phyloP scores from a whole-genome alignment of 2,797 vertebrate species.

The Bovichtus diacanthus region DNA sequence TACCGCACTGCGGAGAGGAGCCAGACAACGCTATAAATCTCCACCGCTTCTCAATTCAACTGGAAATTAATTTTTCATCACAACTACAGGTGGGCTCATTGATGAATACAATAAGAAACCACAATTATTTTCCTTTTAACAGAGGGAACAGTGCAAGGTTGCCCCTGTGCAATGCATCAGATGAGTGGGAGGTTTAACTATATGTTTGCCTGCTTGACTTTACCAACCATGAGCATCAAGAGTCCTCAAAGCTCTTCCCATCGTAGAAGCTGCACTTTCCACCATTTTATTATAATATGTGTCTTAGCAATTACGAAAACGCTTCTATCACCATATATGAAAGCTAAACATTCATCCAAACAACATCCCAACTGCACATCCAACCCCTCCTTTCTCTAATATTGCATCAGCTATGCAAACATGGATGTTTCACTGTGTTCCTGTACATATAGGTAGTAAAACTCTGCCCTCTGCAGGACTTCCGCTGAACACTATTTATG shows the following conservation, averaged over 20 bases:
- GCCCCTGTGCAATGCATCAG: conserved; percentile 16
- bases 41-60: conserved; percentile 59
- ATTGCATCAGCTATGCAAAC: conserved; percentile 66
- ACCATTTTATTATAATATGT: neutral
- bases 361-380: conserved; percentile 22
- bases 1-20: conserved; percentile 83
- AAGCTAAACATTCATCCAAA: conserved; percentile 15
- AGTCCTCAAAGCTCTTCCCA: neutral
- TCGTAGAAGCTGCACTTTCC: neutral
- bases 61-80: conserved; percentile 73
- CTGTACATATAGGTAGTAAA: conserved; percentile 77
- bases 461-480: conserved; percentile 89
- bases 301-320: neutral
- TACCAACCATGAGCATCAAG: conserved; percentile 11
- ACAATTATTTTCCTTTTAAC: conserved; percentile 10
- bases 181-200: conserved; percentile 5
- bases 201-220: conserved; percentile 26
- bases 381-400: conserved; percentile 12
- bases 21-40: conserved; percentile 74
- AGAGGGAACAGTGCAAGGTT: conserved; percentile 11
- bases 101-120: conserved; percentile 36
- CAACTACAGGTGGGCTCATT: conserved; percentile 54
- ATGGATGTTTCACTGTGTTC: conserved; percentile 50
- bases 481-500: conserved; percentile 59
- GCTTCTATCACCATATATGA: neutral